Base-by-base conservation (phyloP, 2,888 invertebrate species). In the Atrina japonica region DNA sequence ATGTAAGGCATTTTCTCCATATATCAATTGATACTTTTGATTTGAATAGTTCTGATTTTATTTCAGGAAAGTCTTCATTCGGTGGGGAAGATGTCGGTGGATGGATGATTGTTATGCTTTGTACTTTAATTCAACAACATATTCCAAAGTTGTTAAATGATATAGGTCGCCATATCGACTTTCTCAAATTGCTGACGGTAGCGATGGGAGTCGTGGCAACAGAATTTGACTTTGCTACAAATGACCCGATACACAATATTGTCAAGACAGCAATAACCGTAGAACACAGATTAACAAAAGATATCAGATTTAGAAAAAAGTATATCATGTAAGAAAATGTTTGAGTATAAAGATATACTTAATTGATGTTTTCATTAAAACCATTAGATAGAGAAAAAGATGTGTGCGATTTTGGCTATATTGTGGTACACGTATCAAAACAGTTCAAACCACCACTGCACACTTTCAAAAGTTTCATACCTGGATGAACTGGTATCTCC, bases 251-350 rank as follows among this genome's bases (percentile, higher is more conserved):
- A 16, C 21, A 35, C 1, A 35, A 30, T 21, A 40, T 23, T 35
- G 18, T 11, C 1, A 56, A 35, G 23, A 23, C 35, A n/a, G 56
- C 56, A 41, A 23, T 40, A 9, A 35, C 56, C 7, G 11, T 56
- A 11, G 40, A 56, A 11, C 56, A 56, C 40, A 30, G 40, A 56
- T 56, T 56, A 11, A 40, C 56, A 3, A 40, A 56, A 18, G 56
- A 56, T 56, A 35, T 56, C 40, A 35, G 30, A n/a, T 56, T 56
- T 56, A 56, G 56, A 56, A 56, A 18, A 23, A 56, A 56, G 21
- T 56, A 56, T 21, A 7, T 23, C 14, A n/a, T n/a, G n/a, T n/a
- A n/a, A n/a, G n/a, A n/a, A n/a, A n/a, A n/a, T n/a, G n/a, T n/a
- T n/a, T n/a, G n/a, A n/a, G n/a, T n/a, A n/a, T n/a, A n/a, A n/a